phyloP scores from a whole-genome alignment of 2,113 vertebrate genomes.

The Turnix velox region DNA sequence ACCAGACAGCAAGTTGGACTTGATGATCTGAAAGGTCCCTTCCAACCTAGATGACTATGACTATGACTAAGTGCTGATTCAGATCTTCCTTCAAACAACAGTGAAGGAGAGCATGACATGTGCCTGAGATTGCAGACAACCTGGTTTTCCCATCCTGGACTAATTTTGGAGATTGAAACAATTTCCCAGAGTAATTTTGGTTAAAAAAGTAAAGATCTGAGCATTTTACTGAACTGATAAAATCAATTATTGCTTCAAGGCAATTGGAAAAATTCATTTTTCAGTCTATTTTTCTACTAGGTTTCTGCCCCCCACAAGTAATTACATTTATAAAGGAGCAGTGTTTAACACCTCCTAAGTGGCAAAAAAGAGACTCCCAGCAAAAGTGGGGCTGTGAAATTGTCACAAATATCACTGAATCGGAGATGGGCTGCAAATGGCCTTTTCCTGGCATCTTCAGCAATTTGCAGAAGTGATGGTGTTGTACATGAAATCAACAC shows the following conservation, averaged over 20 bases:
- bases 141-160: neutral
- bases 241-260: neutral
- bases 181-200: conserved; percentile 12
- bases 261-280: neutral
- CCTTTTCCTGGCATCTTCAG: neutral
- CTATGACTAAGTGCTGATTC: neutral
- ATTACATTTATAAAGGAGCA: neutral
- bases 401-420: neutral
- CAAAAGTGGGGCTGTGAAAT: neutral
- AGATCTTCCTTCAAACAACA: neutral
- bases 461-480: neutral
- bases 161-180: neutral
- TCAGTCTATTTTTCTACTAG: neutral
- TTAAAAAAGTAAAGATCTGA: neutral
- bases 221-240: neutral
- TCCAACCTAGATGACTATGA: too few relatives aligned
- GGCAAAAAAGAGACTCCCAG: neutral
- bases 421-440: neutral
- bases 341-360: neutral
- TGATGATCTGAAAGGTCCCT: too few relatives aligned
- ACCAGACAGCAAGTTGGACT: neutral
- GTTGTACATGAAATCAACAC: neutral
- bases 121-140: neutral
- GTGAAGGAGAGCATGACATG: neutral
- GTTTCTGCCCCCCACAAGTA: neutral